Base-by-base conservation (phyloP, 2,888 invertebrate species). In the Azorinus chamasolen region DNA sequence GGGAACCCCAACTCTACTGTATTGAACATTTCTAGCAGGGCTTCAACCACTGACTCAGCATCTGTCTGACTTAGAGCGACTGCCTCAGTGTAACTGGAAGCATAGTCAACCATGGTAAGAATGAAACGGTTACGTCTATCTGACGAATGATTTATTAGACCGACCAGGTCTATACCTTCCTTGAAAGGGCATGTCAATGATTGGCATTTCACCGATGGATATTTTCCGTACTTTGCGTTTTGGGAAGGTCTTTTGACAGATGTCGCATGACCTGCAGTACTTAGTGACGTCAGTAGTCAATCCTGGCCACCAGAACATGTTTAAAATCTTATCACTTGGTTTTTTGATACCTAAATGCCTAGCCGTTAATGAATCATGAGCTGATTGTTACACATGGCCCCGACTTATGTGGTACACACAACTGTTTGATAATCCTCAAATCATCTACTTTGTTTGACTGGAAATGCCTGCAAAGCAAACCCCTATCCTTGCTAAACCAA, bases 1-100 rank as follows among this genome's bases (percentile, higher is more conserved):
- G 10, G 82, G 83, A 12, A 81, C n/a, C 12, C 80, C 80, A 6
- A 78, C 57, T 5, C 79, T 45, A 12, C 46, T 41, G n/a, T n/a
- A n/a, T n/a, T n/a, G 48, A 51, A 79, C 6, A 81, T 66, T 12
- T 66, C 59, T 2, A 83, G 1, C 12, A 85, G 27, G 18, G 79
- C 74, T 45, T 84, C 80, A 16, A 83, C 84, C 0, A 84, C 80
- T n/a, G 63, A 50, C 25, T 66, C 70, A 5, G 80, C 63, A 12
- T 73, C 77, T 37, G 79, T 82, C 12, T 39, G 43, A 4, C 32
- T 39, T 20, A 84, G 45, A 1, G 78, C 46, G 14, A 48, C 48
- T 2, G 74, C 80, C 20, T 76, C 80, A 10, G 72, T 65, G 45
- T 83, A 83, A 25, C 83, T 51, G 2, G 80, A 79, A 1, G 83